Evolutionary conservation across 2,888 invertebrate genomes (phyloP), one percentile per base, ranked within the genome.

Genomic region (Xylota segnis): DNA sequence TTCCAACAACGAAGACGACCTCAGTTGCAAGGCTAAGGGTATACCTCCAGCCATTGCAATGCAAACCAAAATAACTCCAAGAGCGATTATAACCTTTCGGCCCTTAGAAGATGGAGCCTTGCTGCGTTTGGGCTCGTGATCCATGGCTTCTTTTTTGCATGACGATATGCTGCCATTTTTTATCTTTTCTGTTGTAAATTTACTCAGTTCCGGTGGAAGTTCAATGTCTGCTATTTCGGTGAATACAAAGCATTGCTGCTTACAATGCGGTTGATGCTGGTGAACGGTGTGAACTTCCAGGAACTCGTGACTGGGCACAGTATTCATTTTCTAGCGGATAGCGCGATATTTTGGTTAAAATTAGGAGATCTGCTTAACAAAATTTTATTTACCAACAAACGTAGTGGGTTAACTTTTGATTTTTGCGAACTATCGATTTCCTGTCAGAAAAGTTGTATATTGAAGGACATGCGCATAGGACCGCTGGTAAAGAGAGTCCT

Each of bases 1-100:
- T 89, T 94, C 94, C 58, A 94, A 89, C 59, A 94, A 89, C 32
- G 94, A 94, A 0, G 94, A 94, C 50, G 94, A 93, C 16, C 94
- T 91, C 52, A 94, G 89, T 87, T 94, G 94, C 18, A 94, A 89
- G 1, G 93, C 94, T 74, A 94, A 88, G 2, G 94, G 94, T 66
- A 94, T 92, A 1, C 92, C 92, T 0, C 91, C 92, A 16, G 92
- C 92, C 90, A 92, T 90, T 4, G 90, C 91, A 76, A 92, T 90
- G 59, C 92, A 91, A 12, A 91, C 89, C 2, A 92, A 66, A 43
- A 92, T 89, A 4, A 92, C 87, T 29, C 90, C 91, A 23, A 91
- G 71, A 7, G 90, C 90, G 0, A 91, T 88, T 0, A 92, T 72
- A 56, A 92, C 90, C 40, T 90, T 90, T 47, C 91, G 90, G 4